Evolutionary conservation across 2,888 invertebrate genomes (phyloP), one percentile per base, ranked within the genome.

Genomic region (Agrypnus murinus): DNA sequence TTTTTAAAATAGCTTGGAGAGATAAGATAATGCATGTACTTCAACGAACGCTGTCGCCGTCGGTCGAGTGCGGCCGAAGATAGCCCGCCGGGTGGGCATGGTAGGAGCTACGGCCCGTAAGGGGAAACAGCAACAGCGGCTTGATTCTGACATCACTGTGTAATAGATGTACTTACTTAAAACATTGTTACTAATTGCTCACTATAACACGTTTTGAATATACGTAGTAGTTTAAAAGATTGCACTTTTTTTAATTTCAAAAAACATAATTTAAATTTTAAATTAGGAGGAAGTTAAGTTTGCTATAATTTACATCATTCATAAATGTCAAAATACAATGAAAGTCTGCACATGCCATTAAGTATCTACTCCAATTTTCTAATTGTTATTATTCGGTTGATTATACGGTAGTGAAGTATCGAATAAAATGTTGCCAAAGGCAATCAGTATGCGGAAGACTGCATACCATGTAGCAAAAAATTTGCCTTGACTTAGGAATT

Each of bases 231-330:
- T 55, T 55, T 36, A 31, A 31, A 10, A 10, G 31, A 17, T 10
- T 12, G 50, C 31, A n/a, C 17, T 19, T 46, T 19, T 45, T 46
- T 46, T 17, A 46, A 46, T 46, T n/a, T 50, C 31, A 31, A 58
- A 58, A 58, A 58, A 58, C 14, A 9, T 40, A 14, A 40, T 58
- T 58, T 58, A 25, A 58, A 58, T 38, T 58, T 40, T 58, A 58
- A 58, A 58, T 58, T 58, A 40, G 10, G 17, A 38, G 58, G 38
- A 58, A 58, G 38, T 58, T 40, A 25, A 8, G 58, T 38, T 3
- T 36, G 58, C 19, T 58, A 40, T 40, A 17, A 38, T 58, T 25
- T 58, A 53, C 25, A 53, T 25, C 53, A 53, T 53, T 25, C 19
- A 31, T 53, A 25, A 10, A 53, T 53, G 53, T 53, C 53, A 53